phyloP scores from a whole-genome alignment of 2,113 vertebrate genomes.

The Syngnathus floridae region DNA sequence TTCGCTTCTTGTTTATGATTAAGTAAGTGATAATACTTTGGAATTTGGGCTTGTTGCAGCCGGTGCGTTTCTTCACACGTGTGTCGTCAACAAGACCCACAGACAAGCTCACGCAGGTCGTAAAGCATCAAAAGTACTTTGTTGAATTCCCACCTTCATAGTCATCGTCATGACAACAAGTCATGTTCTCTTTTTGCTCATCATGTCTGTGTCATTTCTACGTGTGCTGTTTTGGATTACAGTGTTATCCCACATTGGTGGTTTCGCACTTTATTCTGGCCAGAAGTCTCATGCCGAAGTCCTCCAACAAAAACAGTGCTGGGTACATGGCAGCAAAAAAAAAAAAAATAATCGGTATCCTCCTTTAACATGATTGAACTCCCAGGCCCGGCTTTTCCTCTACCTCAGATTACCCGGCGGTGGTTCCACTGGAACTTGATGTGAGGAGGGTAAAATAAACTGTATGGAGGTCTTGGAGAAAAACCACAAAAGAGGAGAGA shows the following conservation, averaged over 20 bases:
- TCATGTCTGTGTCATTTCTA: conserved; percentile 13
- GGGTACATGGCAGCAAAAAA: conserved; percentile 10
- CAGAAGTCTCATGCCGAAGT: not conserved
- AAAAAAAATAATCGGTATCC: conserved; percentile 34
- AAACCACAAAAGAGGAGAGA: conserved; percentile 37
- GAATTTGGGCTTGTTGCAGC: conserved; percentile 49
- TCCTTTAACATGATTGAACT: conserved; percentile 22
- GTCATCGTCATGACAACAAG: conserved; percentile 28
- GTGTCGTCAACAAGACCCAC: conserved; percentile 7
- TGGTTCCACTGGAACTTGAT: conserved; percentile 52
- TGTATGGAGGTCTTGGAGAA: conserved; percentile 47
- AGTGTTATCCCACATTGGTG: no score
- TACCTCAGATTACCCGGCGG: conserved; percentile 31
- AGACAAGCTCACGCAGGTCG: conserved; percentile 40
- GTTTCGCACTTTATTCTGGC: not conserved
- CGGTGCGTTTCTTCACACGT: conserved; percentile 17
- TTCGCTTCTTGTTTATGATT: not conserved
- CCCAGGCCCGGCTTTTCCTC: conserved; percentile 32
- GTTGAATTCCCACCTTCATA: not conserved
- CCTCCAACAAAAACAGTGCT: conserved; percentile 7
- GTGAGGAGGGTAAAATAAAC: conserved; percentile 26
- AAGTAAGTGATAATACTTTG: conserved; percentile 11
- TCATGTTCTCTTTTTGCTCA: conserved; percentile 6
- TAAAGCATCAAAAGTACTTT: conserved; percentile 4
- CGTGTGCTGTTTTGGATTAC: no score